Conservation (phyloP, 2,797 vertebrate species). For the Falco biarmicus region DNA sequence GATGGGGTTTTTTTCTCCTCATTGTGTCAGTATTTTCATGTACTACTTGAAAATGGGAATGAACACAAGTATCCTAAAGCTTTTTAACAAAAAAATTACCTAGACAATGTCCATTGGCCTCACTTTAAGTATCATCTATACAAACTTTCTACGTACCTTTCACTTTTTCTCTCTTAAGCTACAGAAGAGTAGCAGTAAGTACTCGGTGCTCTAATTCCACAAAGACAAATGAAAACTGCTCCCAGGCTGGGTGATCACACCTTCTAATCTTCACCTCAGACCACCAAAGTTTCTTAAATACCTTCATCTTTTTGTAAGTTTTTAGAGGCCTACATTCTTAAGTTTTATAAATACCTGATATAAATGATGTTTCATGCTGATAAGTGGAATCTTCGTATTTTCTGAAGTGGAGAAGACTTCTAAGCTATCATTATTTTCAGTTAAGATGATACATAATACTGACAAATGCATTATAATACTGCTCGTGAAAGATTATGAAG, state of each 20-base stretch:
- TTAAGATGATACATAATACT: background rate
- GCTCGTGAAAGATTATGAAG: background rate
- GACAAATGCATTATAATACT: background rate
- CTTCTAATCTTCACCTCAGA: background rate
- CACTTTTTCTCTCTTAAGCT: background rate
- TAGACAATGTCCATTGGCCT: background rate
- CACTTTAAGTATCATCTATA: background rate
- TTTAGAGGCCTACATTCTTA: background rate
- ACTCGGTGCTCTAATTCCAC: background rate
- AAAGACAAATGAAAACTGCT: background rate
- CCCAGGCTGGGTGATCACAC: background rate
- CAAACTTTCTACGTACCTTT: background rate
- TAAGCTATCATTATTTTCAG: background rate
- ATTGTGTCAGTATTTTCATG: background rate
- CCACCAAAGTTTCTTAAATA: background rate
- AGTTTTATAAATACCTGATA: background rate
- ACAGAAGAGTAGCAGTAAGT: background rate
- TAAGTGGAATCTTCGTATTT: background rate
- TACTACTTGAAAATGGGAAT: background rate
- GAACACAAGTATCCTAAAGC: background rate
- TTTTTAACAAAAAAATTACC: background rate
- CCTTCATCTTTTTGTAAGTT: background rate
- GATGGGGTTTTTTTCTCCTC: background rate
- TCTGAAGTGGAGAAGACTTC: background rate
- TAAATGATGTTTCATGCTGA: background rate